Base-by-base conservation (phyloP, 2,888 invertebrate species). In the Disparrhopalites patrizii region DNA sequence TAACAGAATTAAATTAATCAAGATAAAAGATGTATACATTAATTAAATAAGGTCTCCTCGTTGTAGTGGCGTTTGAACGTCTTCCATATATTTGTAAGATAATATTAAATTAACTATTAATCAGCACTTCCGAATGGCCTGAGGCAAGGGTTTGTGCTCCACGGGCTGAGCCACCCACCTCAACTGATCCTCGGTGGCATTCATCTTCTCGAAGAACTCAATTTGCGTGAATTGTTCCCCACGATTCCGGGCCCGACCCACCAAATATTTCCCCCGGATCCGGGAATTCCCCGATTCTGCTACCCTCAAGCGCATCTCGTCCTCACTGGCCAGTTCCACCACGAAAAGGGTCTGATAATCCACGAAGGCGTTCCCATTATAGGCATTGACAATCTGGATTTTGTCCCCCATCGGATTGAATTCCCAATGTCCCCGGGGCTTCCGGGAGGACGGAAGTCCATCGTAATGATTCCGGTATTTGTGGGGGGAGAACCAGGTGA, bases 401-500 rank as follows among this genome's bases (percentile, higher is more conserved):
- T 62, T 51, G n/a, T 62, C 52, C 15, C 51, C 52, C 2, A 33
- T 13, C 13, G 52, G 15, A 3, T 23, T 13, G 23, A 62, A 62
- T 62, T 52, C 52, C 62, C 62, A 62, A 13, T 62, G 36, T 3
- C 52, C 51, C 1, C 62, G 33, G 2, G 62, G 62, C 27, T 52
- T 62, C 38, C 36, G 31, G 28, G 33, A 7, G 4, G 30, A 25
- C 8, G 28, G 20, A 1, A 62, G 33, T 3, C 50, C 33, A 15
- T 62, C 62, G 28, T 33, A 62, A 27, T 52, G 18, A 28, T 62
- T 62, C 10, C 52, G 52, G 36, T 62, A 15, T 23, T 62, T 62
- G 28, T 62, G 62, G 15, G 62, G 52, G 7, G 62, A 62, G 52
- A 62, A 62, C 62, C 62, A 62, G 25, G 62, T 62, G 52, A 36